Percentiles rank a stretch among this genome's conserved stretches.
Evolutionary conservation across 2,797 vertebrate genomes (phyloP).

Genomic region (Calcarius lapponicus): DNA sequence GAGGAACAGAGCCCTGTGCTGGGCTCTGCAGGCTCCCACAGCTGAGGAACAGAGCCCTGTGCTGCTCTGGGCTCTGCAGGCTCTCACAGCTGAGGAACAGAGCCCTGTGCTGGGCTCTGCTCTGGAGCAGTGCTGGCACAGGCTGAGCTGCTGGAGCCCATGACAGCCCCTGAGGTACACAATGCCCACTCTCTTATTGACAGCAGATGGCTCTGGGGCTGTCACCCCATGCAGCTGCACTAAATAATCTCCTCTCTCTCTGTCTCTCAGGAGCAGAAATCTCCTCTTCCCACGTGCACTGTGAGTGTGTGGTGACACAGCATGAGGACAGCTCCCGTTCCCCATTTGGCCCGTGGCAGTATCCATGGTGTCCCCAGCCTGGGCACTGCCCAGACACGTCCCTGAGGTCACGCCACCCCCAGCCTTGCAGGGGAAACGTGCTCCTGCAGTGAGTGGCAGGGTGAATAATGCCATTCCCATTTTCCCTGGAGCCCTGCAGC

Average conservation of each 20-base stretch:
- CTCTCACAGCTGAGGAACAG: background rate
- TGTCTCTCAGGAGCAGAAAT: background rate
- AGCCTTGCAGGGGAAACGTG: background rate
- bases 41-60: background rate
- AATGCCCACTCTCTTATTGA: accelerated
- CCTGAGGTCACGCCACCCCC: accelerated
- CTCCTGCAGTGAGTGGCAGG: background rate
- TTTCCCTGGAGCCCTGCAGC: background rate
- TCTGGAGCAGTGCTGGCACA: accelerated
- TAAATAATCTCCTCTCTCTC: background rate
- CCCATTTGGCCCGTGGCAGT: accelerated
- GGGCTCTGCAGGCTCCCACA: background rate
- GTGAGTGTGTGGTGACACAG: background rate
- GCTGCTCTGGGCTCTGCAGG: no score
- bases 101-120: background rate
- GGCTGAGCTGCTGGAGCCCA: background rate
- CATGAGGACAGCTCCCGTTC: background rate
- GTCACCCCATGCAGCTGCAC: background rate
- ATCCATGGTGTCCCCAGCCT: accelerated
- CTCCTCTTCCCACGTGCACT: accelerated
- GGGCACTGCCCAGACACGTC: background rate
- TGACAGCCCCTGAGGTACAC: accelerated
- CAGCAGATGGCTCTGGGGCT: background rate
- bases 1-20: background rate
- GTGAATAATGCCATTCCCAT: background rate